Conservation (phyloP, 1,140 invertebrate genomes). For the Drosophila triauraria region DNA sequence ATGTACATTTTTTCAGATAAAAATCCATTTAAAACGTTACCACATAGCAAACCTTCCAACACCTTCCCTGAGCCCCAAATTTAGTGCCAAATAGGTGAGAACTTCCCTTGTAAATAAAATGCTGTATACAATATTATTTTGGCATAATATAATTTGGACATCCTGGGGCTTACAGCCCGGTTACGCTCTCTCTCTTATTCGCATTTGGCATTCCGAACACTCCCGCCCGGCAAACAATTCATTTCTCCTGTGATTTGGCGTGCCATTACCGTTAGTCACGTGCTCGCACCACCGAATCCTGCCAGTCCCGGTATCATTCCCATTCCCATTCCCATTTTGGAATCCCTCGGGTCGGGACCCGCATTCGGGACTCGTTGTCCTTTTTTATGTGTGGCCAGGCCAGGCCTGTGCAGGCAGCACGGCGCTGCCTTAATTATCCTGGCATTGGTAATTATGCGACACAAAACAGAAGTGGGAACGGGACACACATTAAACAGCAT, state of each 20-base stretch:
- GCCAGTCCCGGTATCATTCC: too few relatives aligned
- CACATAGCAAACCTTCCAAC: too few relatives aligned
- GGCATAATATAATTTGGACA: slow-evolving; percentile 33
- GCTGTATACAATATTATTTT: slow-evolving; percentile 7
- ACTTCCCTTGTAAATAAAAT: background rate
- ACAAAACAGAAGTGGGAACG: slow-evolving; percentile 53
- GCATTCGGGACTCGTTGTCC: slow-evolving; percentile 55
- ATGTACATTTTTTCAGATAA: too few relatives aligned
- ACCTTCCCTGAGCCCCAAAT: background rate
- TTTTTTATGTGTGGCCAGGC: slow-evolving; percentile 36
- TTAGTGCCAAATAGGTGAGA: background rate
- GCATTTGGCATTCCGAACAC: slow-evolving; percentile 42
- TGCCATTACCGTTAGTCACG: slow-evolving; percentile 54
- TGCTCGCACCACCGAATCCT: slow-evolving; percentile 43
- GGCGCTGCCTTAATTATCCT: slow-evolving; percentile 58
- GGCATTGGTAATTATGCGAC: slow-evolving; percentile 60
- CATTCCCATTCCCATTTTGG: slow-evolving; percentile 4
- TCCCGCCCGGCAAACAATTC: slow-evolving; percentile 46
- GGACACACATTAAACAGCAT: slow-evolving; percentile 46
- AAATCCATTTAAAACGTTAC: too few relatives aligned
- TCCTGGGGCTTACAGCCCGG: slow-evolving; percentile 2
- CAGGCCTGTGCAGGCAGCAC: slow-evolving; percentile 23
- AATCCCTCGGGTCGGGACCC: slow-evolving; percentile 46
- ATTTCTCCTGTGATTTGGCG: slow-evolving; percentile 55
- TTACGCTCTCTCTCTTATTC: background rate